Percentiles rank a stretch among this genome's conserved stretches.
Conservation (phyloP, 64 coral and sea anemone genomes). For the Stichodactyla mertensii region DNA sequence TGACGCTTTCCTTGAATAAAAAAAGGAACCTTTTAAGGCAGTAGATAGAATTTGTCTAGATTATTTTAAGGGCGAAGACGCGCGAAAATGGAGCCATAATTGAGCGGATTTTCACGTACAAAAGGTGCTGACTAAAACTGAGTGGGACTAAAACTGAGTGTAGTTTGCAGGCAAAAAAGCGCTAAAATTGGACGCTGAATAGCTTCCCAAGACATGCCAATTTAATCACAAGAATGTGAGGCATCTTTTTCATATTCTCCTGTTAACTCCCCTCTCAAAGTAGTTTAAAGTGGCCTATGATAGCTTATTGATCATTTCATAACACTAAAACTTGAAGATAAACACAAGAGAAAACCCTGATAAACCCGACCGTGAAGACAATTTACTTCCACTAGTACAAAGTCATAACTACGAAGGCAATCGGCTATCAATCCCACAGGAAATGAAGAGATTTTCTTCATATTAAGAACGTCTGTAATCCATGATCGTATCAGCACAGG, state of each 20-base stretch:
- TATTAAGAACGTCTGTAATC: conserved; percentile 2
- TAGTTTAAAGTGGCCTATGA: neutral
- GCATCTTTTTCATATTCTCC: neutral
- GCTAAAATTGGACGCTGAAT: too few relatives aligned
- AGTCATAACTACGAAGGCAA: neutral
- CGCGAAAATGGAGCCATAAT: neutral
- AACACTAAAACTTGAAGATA: neutral
- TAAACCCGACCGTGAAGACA: too few relatives aligned
- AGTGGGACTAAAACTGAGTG: too few relatives aligned
- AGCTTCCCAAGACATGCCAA: too few relatives aligned
- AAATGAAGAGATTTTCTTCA: neutral
- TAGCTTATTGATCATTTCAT: conserved; percentile 5
- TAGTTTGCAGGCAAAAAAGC: too few relatives aligned
- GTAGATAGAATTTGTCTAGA: neutral
- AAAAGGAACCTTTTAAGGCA: too few relatives aligned
- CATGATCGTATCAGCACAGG: neutral
- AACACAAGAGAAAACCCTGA: neutral
- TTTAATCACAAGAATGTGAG: too few relatives aligned
- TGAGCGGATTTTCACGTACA: neutral
- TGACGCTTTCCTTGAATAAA: too few relatives aligned
- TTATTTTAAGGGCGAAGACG: neutral
- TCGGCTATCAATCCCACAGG: neutral
- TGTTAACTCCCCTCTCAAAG: neutral
- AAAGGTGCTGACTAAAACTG: neutral
- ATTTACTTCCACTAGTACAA: neutral